Conservation (phyloP, 2,888 invertebrate genomes). For the Adineta ricciae region DNA sequence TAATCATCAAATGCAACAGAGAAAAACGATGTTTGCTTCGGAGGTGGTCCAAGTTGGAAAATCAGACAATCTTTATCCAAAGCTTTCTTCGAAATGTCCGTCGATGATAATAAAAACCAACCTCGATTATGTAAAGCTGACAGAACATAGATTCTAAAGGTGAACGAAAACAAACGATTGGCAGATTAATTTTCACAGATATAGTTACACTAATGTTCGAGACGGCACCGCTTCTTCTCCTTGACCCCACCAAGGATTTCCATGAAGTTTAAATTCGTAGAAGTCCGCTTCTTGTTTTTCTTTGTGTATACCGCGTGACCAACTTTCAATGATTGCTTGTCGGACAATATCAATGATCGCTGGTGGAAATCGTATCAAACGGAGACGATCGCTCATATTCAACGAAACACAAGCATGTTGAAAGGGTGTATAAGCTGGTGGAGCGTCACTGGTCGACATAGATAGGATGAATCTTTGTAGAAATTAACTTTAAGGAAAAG, state of each 20-base stretch:
- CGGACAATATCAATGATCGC: neutral
- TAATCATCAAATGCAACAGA: neutral
- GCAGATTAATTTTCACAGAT: too few species aligned
- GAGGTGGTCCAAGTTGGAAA: neutral
- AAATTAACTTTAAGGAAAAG: too few species aligned
- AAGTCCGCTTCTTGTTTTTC: neutral
- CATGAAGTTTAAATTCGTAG: neutral
- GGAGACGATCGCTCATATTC: neutral
- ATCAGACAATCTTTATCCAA: neutral
- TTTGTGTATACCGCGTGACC: neutral
- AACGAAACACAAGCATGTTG: neutral
- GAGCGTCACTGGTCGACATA: neutral
- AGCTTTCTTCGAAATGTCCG: neutral
- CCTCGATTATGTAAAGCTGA: neutral
- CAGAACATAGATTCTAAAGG: neutral
- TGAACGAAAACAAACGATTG: too few species aligned
- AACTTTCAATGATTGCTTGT: neutral
- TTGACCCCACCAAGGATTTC: neutral
- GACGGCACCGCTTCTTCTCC: neutral
- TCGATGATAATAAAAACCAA: neutral
- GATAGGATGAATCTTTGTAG: too few species aligned
- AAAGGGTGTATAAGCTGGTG: neutral
- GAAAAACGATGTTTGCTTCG: neutral
- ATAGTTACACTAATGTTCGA: neutral
- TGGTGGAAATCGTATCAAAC: neutral